Evolutionary conservation across 1,140 invertebrate genomes (phyloP).

Genomic region (Listronotus oregonensis): DNA sequence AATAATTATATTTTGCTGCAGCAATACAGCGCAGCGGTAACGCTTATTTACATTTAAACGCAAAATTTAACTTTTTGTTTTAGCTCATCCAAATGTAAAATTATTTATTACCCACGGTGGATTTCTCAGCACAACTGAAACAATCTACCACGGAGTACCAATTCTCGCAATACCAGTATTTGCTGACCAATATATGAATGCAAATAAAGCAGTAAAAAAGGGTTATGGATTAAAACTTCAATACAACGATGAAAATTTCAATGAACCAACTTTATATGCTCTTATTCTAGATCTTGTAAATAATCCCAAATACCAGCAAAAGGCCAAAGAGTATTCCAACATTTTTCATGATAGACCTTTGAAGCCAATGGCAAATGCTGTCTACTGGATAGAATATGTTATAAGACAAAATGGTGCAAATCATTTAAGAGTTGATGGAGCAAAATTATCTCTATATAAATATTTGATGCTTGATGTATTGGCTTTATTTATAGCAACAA

Average conservation of each 20-base stretch:
- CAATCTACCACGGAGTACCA: slow-evolving; percentile 58
- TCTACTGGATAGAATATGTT: slow-evolving; percentile 32
- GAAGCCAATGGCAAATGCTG: slow-evolving; percentile 24
- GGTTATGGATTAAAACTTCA: slow-evolving; percentile 8
- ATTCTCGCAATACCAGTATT: slow-evolving; percentile 55
- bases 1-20: too few species aligned
- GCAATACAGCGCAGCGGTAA: too few species aligned
- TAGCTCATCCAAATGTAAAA: slow-evolving; percentile 38
- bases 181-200: slow-evolving; percentile 40
- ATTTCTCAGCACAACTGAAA: slow-evolving; percentile 51
- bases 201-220: slow-evolving; percentile 23
- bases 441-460: slow-evolving; percentile 23
- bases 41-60: too few species aligned
- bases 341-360: slow-evolving; percentile 18
- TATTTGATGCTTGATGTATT: slow-evolving; percentile 16
- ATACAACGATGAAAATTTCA: background rate
- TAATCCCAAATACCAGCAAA: background rate
- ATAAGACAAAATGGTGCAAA: slow-evolving; percentile 18
- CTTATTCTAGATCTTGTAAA: background rate
- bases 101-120: slow-evolving; percentile 43
- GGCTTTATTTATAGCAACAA: background rate
- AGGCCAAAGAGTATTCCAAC: background rate
- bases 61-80: background rate
- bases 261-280: background rate
- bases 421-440: slow-evolving; percentile 16